Percentiles rank a stretch among this genome's conserved stretches.
phyloP scores from a whole-genome alignment of 2,888 invertebrate species.

The Ectemnius cavifrons region DNA sequence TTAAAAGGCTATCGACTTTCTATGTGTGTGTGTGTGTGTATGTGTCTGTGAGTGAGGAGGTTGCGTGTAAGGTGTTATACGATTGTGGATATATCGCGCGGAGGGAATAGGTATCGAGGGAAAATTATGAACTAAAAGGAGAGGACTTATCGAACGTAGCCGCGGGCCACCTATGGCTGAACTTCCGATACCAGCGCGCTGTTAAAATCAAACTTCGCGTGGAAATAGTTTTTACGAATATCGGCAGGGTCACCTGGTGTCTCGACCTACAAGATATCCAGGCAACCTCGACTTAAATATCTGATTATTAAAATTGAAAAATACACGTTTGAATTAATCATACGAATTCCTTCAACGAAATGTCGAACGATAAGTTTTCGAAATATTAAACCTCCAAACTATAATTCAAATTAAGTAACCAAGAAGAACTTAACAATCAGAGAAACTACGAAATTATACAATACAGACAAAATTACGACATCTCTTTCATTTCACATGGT shows the following conservation, averaged over 20 bases:
- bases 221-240: slow-evolving; percentile 60
- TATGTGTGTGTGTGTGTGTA: neutral
- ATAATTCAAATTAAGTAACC: too few species aligned
- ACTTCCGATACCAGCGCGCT: slow-evolving; percentile 53
- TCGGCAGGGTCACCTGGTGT: slow-evolving; percentile 16
- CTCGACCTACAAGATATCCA: neutral
- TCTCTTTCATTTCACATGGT: too few species aligned
- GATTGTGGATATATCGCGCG: slow-evolving; percentile 11
- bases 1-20: slow-evolving; percentile 41
- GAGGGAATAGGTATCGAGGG: slow-evolving; percentile 33
- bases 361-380: too few species aligned
- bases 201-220: slow-evolving; percentile 60
- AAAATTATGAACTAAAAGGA: slow-evolving; percentile 52
- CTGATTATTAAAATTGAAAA: neutral
- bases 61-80: neutral
- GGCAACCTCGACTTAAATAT: neutral
- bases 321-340: too few species aligned
- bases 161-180: slow-evolving; percentile 50
- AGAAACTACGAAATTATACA: too few species aligned
- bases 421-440: too few species aligned
- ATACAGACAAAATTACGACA: too few species aligned
- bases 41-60: neutral
- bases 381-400: too few species aligned
- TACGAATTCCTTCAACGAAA: too few species aligned
- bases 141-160: slow-evolving; percentile 60